phyloP scores from a whole-genome alignment of 2,797 vertebrate species.

The Coccyzus lansbergi region DNA sequence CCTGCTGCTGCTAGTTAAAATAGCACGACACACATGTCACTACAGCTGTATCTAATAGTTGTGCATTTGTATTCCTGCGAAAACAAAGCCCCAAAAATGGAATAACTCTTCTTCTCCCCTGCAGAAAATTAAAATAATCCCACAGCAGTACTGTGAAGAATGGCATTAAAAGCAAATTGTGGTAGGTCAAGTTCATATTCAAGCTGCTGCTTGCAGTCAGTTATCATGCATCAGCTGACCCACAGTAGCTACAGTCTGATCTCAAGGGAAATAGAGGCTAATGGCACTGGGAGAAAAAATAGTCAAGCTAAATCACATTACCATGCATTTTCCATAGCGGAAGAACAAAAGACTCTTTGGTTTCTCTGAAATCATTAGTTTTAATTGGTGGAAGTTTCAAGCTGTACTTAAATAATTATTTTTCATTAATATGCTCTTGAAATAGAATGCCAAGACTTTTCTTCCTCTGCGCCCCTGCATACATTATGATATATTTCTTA shows the following conservation, averaged over 20 bases:
- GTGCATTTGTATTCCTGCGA: not conserved
- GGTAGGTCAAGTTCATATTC: not conserved
- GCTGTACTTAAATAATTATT: not conserved
- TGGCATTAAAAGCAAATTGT: not conserved
- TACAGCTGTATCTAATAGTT: not conserved
- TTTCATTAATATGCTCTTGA: not conserved
- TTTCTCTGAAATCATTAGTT: not conserved
- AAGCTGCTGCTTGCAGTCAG: not conserved
- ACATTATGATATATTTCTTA: not conserved
- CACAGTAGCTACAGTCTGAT: not conserved
- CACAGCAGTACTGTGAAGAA: not conserved
- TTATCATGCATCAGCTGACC: not conserved
- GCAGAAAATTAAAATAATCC: constrained; percentile 27
- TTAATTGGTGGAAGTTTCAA: not conserved
- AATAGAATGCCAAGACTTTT: not conserved
- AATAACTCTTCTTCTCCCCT: not conserved
- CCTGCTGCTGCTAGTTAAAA: constrained; percentile 20
- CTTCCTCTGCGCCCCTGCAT: not conserved
- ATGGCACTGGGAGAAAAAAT: not conserved
- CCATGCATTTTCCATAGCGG: not conserved
- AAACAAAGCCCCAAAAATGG: not conserved
- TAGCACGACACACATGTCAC: not conserved
- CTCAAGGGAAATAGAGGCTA: not conserved
- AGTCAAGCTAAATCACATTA: not conserved
- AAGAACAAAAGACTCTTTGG: not conserved